Conservation (phyloP, 2,113 vertebrate species). For the Ophthalmolycus amberensis region DNA sequence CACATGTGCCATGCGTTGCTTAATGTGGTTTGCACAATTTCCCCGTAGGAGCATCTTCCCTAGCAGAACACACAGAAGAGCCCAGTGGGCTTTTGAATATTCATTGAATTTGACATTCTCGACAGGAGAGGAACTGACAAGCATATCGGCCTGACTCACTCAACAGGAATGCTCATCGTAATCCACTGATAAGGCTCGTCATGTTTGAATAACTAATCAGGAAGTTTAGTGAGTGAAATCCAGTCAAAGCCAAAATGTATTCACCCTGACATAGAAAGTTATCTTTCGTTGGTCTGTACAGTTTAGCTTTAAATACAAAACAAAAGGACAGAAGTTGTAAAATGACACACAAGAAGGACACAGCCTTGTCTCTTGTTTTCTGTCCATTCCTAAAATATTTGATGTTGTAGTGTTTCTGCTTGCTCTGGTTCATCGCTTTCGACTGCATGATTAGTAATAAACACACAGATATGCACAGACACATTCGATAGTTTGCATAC, state of each 20-base stretch:
- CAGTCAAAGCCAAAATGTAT: slow-evolving; percentile 21
- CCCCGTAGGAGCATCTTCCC: slow-evolving; percentile 28
- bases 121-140: slow-evolving; percentile 57
- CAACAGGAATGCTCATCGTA: slow-evolving; percentile 58
- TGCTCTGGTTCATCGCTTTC: neutral
- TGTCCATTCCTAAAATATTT: neutral
- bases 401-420: neutral
- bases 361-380: neutral
- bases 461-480: neutral
- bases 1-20: slow-evolving; percentile 18
- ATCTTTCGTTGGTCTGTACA: neutral
- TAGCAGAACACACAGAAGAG: slow-evolving; percentile 46
- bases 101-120: slow-evolving; percentile 65
- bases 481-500: neutral
- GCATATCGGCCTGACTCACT: slow-evolving; percentile 58
- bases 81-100: slow-evolving; percentile 58
- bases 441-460: slow-evolving; percentile 1
- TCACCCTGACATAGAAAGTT: slow-evolving; percentile 30
- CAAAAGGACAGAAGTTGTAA: neutral
- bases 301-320: neutral
- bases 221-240: slow-evolving; percentile 44
- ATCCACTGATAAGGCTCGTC: slow-evolving; percentile 62
- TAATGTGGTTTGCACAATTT: slow-evolving; percentile 47
- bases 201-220: slow-evolving; percentile 62
- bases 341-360: neutral